Evolutionary conservation across 2,888 invertebrate genomes (phyloP).

Genomic region (Polymixis flavicincta): DNA sequence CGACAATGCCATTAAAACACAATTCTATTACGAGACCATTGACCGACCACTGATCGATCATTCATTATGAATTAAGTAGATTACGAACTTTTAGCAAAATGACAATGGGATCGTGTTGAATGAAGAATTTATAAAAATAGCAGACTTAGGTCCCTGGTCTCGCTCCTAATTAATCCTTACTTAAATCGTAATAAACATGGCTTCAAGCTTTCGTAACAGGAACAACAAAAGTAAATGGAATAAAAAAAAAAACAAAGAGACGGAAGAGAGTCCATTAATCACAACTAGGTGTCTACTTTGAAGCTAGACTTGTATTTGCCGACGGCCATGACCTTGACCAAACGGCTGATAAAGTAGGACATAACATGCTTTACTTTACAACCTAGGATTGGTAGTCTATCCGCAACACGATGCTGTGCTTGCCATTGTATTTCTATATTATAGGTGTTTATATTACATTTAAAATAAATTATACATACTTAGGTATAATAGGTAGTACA

Average conservation of each 20-base stretch:
- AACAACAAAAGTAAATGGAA: not conserved
- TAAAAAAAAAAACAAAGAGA: not conserved
- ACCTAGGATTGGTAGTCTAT: slow-evolving; percentile 38
- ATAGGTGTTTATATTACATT: not conserved
- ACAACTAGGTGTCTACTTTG: slow-evolving; percentile 6
- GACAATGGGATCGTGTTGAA: too few relatives aligned
- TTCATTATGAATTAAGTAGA: too few relatives aligned
- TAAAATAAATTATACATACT: not conserved
- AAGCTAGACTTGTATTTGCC: slow-evolving; percentile 29
- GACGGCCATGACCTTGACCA: slow-evolving; percentile 49
- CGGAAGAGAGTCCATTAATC: not conserved
- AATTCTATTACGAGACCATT: too few relatives aligned
- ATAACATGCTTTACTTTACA: slow-evolving; percentile 38
- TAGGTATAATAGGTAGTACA: not conserved
- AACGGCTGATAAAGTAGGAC: slow-evolving; percentile 45
- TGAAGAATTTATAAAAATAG: too few relatives aligned
- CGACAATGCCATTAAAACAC: too few relatives aligned
- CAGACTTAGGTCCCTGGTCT: not conserved
- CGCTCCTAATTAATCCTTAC: not conserved
- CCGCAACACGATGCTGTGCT: slow-evolving; percentile 2
- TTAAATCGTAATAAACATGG: not conserved
- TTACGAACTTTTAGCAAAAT: too few relatives aligned
- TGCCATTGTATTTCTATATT: not conserved
- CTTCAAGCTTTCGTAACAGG: not conserved
- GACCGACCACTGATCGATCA: too few relatives aligned